phyloP scores from a whole-genome alignment of 2,113 vertebrate species.

The Neogobius melanostomus region DNA sequence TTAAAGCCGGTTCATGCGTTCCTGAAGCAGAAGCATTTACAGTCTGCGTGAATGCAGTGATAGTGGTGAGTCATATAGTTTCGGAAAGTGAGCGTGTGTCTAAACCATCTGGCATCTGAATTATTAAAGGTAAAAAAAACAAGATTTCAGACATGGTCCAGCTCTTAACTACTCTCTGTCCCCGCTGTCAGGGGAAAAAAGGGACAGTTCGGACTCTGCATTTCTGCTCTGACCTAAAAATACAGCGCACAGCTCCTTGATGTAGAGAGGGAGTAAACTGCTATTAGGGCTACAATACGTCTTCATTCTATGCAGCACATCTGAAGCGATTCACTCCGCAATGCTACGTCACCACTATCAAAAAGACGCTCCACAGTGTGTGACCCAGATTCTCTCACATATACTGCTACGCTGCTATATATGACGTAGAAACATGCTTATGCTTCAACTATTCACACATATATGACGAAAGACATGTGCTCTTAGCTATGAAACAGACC shows the following conservation, averaged over 20 bases:
- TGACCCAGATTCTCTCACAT: constrained; percentile 70
- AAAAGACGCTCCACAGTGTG: constrained; percentile 56
- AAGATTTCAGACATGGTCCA: constrained; percentile 39
- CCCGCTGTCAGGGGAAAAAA: constrained; percentile 25
- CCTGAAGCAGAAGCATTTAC: constrained; percentile 6
- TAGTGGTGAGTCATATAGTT: constrained; percentile 67
- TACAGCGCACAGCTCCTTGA: not conserved
- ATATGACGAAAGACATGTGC: constrained; percentile 55
- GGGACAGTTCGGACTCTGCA: constrained; percentile 27
- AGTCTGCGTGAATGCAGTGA: constrained; percentile 14
- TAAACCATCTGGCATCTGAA: constrained; percentile 70
- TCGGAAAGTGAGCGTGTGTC: constrained; percentile 51
- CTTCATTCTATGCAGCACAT: constrained; percentile 48
- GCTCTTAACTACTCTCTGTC: constrained; percentile 40
- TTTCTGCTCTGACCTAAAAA: constrained; percentile 54
- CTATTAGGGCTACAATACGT: constrained; percentile 21
- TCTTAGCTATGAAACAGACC: constrained; percentile 41
- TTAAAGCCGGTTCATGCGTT: not conserved
- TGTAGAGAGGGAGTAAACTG: constrained; percentile 19
- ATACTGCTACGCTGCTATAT: constrained; percentile 53
- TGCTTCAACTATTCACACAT: constrained; percentile 52
- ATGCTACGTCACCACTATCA: constrained; percentile 68
- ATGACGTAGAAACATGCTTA: constrained; percentile 71
- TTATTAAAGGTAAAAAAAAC: constrained; percentile 73
- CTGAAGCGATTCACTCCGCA: constrained; percentile 64